Conservation (phyloP, 2,113 vertebrate genomes). For the Pelecanus crispus region DNA sequence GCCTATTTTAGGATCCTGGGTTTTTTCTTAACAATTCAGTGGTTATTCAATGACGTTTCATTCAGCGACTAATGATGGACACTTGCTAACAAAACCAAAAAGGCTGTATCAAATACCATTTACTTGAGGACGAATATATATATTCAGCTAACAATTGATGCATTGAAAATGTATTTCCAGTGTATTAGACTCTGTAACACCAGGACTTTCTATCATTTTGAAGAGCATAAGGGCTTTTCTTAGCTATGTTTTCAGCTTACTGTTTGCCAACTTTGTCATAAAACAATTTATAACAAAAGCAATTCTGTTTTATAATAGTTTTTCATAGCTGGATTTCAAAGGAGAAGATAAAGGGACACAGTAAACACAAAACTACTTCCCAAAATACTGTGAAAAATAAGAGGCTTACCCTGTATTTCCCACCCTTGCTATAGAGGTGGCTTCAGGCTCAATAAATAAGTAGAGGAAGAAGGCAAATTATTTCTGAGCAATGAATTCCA, state of each 20-base stretch:
- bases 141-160: not conserved
- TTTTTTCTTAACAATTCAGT: not conserved
- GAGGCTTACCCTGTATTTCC: not conserved
- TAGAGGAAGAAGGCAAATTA: not conserved
- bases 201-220: not conserved
- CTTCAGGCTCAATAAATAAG: slow-evolving; percentile 30
- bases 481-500: slow-evolving; percentile 31
- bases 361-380: slow-evolving; percentile 28
- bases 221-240: not conserved
- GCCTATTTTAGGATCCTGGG: not conserved
- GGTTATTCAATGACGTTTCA: not conserved
- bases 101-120: not conserved
- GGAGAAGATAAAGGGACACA: slow-evolving; percentile 15
- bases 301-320: slow-evolving; percentile 36
- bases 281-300: slow-evolving; percentile 29
- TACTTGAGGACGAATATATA: not conserved
- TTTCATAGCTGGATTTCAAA: not conserved
- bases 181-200: not conserved
- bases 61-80: not conserved
- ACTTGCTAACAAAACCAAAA: not conserved
- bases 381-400: slow-evolving; percentile 36
- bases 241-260: not conserved
- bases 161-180: slow-evolving; percentile 2
- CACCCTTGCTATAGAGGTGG: not conserved
- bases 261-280: not conserved